These are phyloP conservation scores for Megamerina dolium DNA, from an alignment of 2,888 invertebrate genomes.

Conservation along the genomic window DNA sequence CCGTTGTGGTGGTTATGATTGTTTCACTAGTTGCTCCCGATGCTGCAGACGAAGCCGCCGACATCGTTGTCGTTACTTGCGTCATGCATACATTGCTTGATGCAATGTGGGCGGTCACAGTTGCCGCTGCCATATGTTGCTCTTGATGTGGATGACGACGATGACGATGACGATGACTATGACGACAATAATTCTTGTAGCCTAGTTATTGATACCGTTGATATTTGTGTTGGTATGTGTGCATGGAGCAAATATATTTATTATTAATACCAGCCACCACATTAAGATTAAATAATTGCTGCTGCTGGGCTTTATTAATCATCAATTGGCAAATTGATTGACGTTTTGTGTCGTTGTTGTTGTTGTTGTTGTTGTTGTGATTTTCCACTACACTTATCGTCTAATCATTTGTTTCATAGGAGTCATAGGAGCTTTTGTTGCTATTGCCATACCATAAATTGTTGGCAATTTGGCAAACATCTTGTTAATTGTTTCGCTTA, in stretches of 20 bases:
- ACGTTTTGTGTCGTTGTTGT: neutral
- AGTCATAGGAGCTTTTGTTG: too few species aligned
- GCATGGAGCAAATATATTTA: too few species aligned
- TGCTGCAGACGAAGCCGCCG: neutral
- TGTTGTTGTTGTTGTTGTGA: neutral
- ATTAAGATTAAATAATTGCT: too few species aligned
- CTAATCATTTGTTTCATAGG: too few species aligned
- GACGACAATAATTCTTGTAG: too few species aligned
- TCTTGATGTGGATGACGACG: neutral
- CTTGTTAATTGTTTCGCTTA: too few species aligned
- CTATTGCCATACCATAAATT: too few species aligned
- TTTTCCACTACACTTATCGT: neutral
- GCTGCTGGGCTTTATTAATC: too few species aligned
- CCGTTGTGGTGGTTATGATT: constrained; percentile 7
- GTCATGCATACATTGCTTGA: neutral
- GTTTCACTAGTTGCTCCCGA: neutral
- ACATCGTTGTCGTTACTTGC: neutral
- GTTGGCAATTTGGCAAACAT: too few species aligned
- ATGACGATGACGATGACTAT: neutral
- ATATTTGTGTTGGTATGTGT: too few species aligned
- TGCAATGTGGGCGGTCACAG: constrained; percentile 28
- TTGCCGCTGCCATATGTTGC: constrained; percentile 32
- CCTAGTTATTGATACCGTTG: too few species aligned
- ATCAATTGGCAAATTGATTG: neutral
- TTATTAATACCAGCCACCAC: too few species aligned